Percentiles rank a stretch among this genome's conserved stretches.
phyloP scores from a whole-genome alignment of 2,113 vertebrate genomes.

The Kryptolebias marmoratus region DNA sequence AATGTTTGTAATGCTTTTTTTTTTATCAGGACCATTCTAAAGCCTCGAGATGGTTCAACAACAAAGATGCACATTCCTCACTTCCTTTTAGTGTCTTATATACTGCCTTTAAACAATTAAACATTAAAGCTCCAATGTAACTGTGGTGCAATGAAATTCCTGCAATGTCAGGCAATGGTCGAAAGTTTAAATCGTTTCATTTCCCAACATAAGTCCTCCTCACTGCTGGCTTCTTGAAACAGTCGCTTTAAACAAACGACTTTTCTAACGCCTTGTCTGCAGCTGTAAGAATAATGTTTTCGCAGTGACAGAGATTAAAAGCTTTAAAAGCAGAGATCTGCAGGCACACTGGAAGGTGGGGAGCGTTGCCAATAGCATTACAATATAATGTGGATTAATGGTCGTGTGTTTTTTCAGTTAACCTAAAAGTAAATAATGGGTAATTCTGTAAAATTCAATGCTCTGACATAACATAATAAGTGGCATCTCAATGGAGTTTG shows the following conservation, averaged over 20 bases:
- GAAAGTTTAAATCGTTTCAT: not conserved
- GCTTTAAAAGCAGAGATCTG: constrained; percentile 1
- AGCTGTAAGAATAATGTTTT: not conserved
- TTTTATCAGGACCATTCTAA: not conserved
- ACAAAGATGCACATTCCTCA: not conserved
- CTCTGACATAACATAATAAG: not conserved
- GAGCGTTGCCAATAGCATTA: too few species aligned
- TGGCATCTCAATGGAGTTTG: too few species aligned
- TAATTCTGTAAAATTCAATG: not conserved
- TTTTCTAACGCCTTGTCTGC: not conserved
- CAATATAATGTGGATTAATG: too few species aligned
- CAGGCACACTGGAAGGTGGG: not conserved
- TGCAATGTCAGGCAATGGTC: not conserved
- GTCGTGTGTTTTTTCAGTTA: too few species aligned
- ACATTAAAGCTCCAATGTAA: not conserved
- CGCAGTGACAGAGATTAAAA: not conserved
- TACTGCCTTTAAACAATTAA: not conserved
- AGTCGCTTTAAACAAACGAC: not conserved
- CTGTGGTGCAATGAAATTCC: not conserved
- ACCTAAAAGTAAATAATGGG: too few species aligned
- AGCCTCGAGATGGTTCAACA: not conserved
- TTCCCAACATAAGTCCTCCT: not conserved
- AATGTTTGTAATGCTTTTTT: too few species aligned
- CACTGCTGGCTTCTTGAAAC: not conserved
- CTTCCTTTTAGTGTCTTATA: not conserved